phyloP scores from a whole-genome alignment of 2,888 invertebrate species.

The Tipula confusa region DNA sequence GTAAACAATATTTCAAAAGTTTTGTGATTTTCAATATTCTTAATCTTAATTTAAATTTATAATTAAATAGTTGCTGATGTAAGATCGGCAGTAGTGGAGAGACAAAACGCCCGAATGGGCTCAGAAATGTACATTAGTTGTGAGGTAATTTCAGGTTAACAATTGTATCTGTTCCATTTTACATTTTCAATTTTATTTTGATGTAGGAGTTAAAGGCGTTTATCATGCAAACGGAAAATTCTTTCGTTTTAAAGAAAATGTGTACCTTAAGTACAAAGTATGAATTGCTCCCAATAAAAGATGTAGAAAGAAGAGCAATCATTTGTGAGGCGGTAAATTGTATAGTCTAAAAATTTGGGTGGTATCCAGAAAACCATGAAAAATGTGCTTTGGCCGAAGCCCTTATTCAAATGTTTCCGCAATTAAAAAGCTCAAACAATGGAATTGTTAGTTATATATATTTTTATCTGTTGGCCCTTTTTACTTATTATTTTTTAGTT shows the following conservation, averaged over 20 bases:
- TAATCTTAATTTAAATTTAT: not conserved
- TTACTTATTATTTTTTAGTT: too few relatives aligned
- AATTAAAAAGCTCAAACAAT: not conserved
- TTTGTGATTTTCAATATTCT: not conserved
- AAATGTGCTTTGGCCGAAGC: not conserved
- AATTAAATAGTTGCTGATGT: not conserved
- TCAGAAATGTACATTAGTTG: not conserved
- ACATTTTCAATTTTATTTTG: too few relatives aligned
- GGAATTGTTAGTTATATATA: not conserved
- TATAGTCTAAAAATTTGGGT: not conserved
- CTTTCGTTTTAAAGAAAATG: not conserved
- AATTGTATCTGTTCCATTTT: too few relatives aligned
- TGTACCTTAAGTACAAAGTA: not conserved
- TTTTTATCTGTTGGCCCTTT: too few relatives aligned
- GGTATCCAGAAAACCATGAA: not conserved
- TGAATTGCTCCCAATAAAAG: not conserved
- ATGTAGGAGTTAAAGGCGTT: not conserved
- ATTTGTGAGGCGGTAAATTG: not conserved
- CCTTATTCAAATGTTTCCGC: not conserved
- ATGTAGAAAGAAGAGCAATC: not conserved
- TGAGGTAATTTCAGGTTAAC: too few relatives aligned
- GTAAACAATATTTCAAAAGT: not conserved
- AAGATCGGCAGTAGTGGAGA: not conserved
- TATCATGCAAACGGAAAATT: not conserved
- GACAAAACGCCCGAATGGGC: not conserved